These are phyloP conservation scores for Slavum lentiscoides DNA, from an alignment of 2,888 invertebrate genomes.

Conservation along the genomic window DNA sequence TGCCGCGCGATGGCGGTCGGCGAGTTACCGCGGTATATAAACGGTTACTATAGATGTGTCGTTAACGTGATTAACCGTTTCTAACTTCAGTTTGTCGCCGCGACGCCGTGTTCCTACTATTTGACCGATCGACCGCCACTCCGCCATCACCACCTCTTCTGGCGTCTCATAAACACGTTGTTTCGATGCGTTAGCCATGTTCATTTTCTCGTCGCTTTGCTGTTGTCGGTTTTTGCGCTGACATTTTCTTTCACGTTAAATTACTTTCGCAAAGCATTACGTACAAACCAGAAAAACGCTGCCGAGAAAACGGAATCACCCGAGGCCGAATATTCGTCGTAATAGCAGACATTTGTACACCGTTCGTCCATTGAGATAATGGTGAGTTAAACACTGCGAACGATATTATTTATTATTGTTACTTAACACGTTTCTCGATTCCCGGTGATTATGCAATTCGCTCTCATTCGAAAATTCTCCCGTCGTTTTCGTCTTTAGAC, in stretches of 20 bases:
- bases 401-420: background rate
- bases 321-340: background rate
- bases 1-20: background rate
- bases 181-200: background rate
- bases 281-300: too few relatives aligned
- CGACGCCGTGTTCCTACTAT: background rate
- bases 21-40: background rate
- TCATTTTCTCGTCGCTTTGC: background rate
- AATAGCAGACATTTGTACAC: background rate
- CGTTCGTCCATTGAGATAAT: slow-evolving; percentile 24
- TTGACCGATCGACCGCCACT: background rate
- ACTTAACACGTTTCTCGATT: background rate
- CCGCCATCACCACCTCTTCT: background rate
- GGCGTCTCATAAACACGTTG: slow-evolving; percentile 30
- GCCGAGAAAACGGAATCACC: background rate
- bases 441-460: slow-evolving; percentile 49
- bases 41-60: background rate
- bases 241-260: background rate
- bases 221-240: background rate
- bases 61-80: background rate
- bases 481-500: background rate
- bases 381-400: slow-evolving; percentile 38
- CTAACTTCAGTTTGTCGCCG: background rate
- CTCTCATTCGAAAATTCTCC: background rate
- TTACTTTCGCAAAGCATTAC: background rate